Evolutionary conservation across 2,888 invertebrate genomes (phyloP), one percentile per base, ranked within the genome.

Genomic region (Carcina quercana): DNA sequence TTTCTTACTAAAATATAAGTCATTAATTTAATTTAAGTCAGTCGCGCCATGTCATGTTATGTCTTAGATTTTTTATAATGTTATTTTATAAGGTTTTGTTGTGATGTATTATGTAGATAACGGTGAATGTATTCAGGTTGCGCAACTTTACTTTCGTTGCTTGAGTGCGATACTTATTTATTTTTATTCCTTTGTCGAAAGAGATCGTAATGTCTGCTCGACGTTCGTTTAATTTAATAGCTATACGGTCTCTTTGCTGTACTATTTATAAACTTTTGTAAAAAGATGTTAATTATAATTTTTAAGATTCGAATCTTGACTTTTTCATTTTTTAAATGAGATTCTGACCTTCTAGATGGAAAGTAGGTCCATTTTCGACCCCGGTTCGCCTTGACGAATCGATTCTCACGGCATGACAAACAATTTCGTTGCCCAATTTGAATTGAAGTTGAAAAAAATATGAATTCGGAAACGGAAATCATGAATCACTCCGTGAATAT

Each of bases 11-110:
- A 55, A 42, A 41, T 38, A 51, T 74, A 75, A 71, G 70, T 69
- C 63, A 65, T 59, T 64, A 47, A 24, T 10, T 22, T 57, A 58
- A 47, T 32, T 36, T 75, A 76, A 82, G 80, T 78, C 76, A 80
- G 72, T 70, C 73, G 76, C 72, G 78, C 82, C 83, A 82, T 82
- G 66, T 75, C 71, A 70, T 69, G 54, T 59, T 29, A 19, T 17
- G 34, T 22, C 27, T 27, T 24, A 30, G 26, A 32, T 32, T 29
- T 31, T 45, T 65, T 53, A 60, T 47, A 57, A 59, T 56, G 59
- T 60, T 57, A 63, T 59, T 64, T 61, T 59, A 48, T 57, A 48
- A 45, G 43, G 26, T 47, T 43, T 38, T 43, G 46, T 53, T 60
- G 59, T 61, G 61, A 61, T 61, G 44, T 47, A 46, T 51, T 48